Conservation (phyloP, 1,140 invertebrate species). For the Brachionus rubens region DNA sequence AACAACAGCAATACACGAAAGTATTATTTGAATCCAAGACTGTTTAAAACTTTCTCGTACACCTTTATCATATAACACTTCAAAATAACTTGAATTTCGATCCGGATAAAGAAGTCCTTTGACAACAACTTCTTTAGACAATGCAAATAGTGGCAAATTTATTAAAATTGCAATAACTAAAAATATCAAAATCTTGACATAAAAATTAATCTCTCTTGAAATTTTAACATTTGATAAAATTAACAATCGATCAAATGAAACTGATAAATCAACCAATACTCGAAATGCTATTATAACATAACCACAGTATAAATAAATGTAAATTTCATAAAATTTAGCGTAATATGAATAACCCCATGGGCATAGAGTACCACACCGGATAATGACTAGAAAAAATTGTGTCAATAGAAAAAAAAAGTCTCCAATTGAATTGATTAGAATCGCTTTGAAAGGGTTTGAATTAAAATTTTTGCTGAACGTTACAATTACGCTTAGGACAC, state of each 20-base stretch:
- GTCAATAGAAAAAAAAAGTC: constrained; percentile 20
- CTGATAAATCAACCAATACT: constrained; percentile 28
- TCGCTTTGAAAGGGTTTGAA: not conserved
- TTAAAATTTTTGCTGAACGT: not conserved
- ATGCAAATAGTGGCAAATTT: constrained; percentile 1
- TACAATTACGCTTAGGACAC: not conserved
- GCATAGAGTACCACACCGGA: not conserved
- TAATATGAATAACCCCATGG: constrained; percentile 1
- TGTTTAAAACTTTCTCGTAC: not conserved
- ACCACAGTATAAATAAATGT: constrained; percentile 13
- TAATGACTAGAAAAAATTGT: not conserved
- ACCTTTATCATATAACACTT: constrained; percentile 8
- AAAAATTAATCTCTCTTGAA: constrained; percentile 18
- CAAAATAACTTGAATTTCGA: not conserved
- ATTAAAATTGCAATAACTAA: not conserved
- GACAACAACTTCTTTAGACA: not conserved
- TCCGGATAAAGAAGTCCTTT: not conserved
- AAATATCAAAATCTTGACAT: not conserved
- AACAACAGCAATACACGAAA: not conserved
- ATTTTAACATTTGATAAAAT: not conserved
- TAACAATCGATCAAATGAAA: not conserved
- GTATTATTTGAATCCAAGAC: not conserved
- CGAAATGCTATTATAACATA: not conserved
- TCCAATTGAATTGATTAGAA: not conserved
- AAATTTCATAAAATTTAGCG: constrained; percentile 17